Percentiles rank a stretch among this genome's conserved stretches.
These are phyloP conservation scores for Rhopilema esculentum DNA, from an alignment of 30 jellyfish, hydroid and myxozoan genomes.

Conservation along the genomic window DNA sequence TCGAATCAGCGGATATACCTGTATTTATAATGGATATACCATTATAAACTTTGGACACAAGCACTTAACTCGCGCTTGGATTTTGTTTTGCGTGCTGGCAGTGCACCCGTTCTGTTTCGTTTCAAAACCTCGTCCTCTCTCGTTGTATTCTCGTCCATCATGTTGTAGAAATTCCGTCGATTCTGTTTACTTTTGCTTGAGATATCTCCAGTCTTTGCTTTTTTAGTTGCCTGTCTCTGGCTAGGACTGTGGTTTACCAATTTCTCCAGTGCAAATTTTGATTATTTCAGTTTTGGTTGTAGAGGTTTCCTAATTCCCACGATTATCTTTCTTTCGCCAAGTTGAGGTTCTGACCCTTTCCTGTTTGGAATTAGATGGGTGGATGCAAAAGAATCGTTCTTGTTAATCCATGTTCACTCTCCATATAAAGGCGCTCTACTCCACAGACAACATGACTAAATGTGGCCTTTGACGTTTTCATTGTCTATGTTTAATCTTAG, in stretches of 20 bases:
- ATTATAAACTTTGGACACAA: too few relatives aligned
- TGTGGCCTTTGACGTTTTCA: background rate
- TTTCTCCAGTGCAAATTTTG: background rate
- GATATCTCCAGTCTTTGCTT: too few relatives aligned
- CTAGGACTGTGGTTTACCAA: background rate
- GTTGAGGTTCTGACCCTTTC: slow-evolving; percentile 24
- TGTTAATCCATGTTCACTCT: background rate
- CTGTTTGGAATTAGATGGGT: slow-evolving; percentile 20
- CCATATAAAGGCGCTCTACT: background rate
- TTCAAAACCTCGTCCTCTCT: too few relatives aligned
- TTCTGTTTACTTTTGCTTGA: too few relatives aligned
- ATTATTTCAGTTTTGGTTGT: background rate
- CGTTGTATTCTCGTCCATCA: too few relatives aligned
- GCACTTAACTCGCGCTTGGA: too few relatives aligned
- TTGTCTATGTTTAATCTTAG: background rate
- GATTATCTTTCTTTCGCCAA: slow-evolving; percentile 28
- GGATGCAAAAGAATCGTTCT: background rate
- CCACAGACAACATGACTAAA: background rate
- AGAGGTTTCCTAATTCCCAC: slow-evolving; percentile 36
- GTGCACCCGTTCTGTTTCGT: too few relatives aligned
- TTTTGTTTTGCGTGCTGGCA: too few relatives aligned
- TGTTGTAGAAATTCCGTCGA: too few relatives aligned
- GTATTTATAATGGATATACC: too few relatives aligned
- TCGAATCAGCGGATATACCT: too few relatives aligned
- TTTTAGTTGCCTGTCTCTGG: background rate